phyloP scores from a whole-genome alignment of 2,797 vertebrate genomes.

The Tolypeutes matacus region DNA sequence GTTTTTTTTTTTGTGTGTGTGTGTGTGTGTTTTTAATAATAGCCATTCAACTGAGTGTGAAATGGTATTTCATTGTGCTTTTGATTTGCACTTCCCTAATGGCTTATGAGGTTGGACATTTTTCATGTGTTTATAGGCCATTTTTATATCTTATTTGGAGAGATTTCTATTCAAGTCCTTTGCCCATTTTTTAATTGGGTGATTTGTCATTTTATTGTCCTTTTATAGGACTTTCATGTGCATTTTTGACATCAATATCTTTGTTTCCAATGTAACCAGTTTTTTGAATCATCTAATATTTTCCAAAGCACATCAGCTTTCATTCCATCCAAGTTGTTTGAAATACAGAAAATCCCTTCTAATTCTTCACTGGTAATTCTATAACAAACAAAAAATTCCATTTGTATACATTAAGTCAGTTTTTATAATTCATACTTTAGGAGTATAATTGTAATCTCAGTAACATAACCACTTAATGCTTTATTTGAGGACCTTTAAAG shows the following conservation, averaged over 20 bases:
- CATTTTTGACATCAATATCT: conserved; percentile 41
- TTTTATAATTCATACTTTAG: not conserved
- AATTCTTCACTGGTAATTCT: conserved; percentile 15
- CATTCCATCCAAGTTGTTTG: conserved; percentile 13
- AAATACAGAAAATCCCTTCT: conserved; percentile 8
- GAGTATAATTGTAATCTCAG: not conserved
- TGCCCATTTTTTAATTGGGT: too few species aligned
- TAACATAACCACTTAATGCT: not conserved
- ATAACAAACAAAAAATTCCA: not conserved
- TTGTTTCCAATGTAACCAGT: not conserved
- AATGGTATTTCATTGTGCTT: too few species aligned
- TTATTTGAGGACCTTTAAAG: not conserved
- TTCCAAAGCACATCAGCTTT: not conserved
- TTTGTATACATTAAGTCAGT: not conserved
- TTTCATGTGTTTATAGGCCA: too few species aligned
- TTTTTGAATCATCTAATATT: conserved; percentile 34
- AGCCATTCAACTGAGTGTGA: too few species aligned
- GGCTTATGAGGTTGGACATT: too few species aligned
- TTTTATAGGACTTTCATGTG: not conserved
- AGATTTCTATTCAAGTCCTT: too few species aligned
- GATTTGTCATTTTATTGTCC: too few species aligned
- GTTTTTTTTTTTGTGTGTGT: too few species aligned
- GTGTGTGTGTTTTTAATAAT: too few species aligned
- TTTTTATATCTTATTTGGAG: too few species aligned
- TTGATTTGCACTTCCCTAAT: too few species aligned